Percentiles rank a stretch among this genome's conserved stretches.
Evolutionary conservation across 2,888 invertebrate species (phyloP).

Genomic region (Hyles lineata): DNA sequence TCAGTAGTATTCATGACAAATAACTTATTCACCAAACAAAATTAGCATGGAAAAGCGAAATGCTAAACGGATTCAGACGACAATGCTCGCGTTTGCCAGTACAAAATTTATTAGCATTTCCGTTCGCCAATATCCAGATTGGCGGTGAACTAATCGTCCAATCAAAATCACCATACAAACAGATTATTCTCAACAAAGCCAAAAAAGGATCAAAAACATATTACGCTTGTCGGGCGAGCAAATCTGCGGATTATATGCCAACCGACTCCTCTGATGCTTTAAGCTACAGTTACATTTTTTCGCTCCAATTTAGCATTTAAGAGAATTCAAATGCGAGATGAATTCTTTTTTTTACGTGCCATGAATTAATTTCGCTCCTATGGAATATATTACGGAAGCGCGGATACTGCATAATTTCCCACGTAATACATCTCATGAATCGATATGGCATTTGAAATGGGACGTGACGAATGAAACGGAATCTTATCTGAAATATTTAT

Average conservation of each 20-base stretch:
- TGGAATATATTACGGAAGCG: background rate
- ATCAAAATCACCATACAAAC: slow-evolving; percentile 46
- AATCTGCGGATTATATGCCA: slow-evolving; percentile 43
- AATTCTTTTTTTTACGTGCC: slow-evolving; percentile 18
- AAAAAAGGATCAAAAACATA: slow-evolving; percentile 49
- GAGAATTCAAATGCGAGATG: slow-evolving; percentile 3
- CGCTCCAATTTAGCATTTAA: slow-evolving; percentile 23
- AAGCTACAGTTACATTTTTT: slow-evolving; percentile 36
- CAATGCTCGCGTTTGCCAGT: background rate
- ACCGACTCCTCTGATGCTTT: slow-evolving; percentile 40
- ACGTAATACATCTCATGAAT: background rate
- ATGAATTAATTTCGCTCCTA: slow-evolving; percentile 8
- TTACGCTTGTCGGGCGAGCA: slow-evolving; percentile 44
- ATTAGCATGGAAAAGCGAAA: background rate
- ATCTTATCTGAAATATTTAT: too few relatives aligned
- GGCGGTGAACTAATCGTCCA: slow-evolving; percentile 18
- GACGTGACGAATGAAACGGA: background rate
- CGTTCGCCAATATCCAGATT: background rate
- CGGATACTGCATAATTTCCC: background rate
- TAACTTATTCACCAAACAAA: too few relatives aligned
- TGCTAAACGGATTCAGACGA: background rate
- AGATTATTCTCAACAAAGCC: slow-evolving; percentile 44
- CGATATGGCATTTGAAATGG: background rate
- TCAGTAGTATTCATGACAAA: too few relatives aligned
- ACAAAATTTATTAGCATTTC: background rate